phyloP scores from a whole-genome alignment of 1,140 invertebrate species.

The Wasmannia auropunctata region DNA sequence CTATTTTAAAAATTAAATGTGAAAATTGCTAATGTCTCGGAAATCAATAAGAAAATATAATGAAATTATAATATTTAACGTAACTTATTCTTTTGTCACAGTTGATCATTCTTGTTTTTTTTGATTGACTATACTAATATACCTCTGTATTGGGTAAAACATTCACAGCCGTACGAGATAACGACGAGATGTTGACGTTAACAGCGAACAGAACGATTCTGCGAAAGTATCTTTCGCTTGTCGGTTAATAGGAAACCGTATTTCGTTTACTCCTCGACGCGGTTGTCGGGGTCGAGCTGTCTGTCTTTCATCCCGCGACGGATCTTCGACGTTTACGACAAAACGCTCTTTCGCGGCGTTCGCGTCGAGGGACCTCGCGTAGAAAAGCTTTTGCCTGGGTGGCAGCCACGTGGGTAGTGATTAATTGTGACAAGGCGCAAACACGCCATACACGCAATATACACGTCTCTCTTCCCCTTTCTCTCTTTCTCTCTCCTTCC shows the following conservation, averaged over 20 bases:
- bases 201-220: not conserved
- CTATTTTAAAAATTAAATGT: not conserved
- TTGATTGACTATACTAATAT: not conserved
- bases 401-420: constrained; percentile 60
- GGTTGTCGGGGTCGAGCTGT: not conserved
- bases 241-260: not conserved
- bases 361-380: not conserved
- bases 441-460: constrained; percentile 45
- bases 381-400: constrained; percentile 33
- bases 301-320: constrained; percentile 13
- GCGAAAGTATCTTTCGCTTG: not conserved
- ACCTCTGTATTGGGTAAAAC: not conserved
- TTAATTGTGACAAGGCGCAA: constrained; percentile 68
- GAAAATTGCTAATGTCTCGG: not conserved
- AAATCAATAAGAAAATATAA: not conserved
- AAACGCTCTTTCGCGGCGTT: constrained; percentile 1
- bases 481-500: not conserved
- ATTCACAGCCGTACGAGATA: not conserved
- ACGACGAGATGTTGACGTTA: not conserved
- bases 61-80: not conserved
- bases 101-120: not conserved
- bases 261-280: not conserved
- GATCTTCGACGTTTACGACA: constrained; percentile 42
- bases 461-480: not conserved
- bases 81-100: not conserved